Base-by-base conservation (phyloP, 2,888 invertebrate genomes). In the Bombyx huttoni region DNA sequence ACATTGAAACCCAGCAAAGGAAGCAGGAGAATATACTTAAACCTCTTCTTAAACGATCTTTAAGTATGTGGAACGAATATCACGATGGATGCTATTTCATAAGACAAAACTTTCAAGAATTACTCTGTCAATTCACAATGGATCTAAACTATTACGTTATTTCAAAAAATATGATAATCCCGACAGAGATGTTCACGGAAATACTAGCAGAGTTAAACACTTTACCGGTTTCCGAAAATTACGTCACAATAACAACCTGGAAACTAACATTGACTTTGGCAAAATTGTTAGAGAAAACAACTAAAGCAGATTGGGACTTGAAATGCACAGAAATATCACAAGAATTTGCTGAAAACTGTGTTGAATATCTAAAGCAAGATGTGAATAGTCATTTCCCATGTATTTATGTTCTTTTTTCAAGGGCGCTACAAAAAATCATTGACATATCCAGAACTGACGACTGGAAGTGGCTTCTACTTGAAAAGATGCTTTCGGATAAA, bases 331-430 rank as follows among this genome's bases (percentile, higher is more conserved):
- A 64, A 55, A 62, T 68, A 48, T 61, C 63, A n/a, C 56, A 62
- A 8, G 63, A 73, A 46, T 70, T 76, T 46, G 73, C 75, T 3
- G 62, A 67, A 54, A 56, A 56, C n/a, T 77, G 74, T 54, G 57
- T 74, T 1, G 56, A 69, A 3, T 61, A 61, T 56, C 68, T 84
- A 51, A 75, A 65, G 58, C 57, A 71, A 50, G 83, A 84, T 53
- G 66, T 76, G 0, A 55, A 59, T 5, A 52, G 56, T 24, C 64
- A 70, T 54, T 80, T 77, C 57, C 56, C 79, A 2, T 70, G 71
- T 13, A 76, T 82, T 59, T 77, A 78, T 52, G 56, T 64, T 35
- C 56, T 75, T 10, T 83, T 72, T 56, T 56, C 65, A 5, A 68
- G 66, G 49, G 67, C 63, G 50, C 58, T 81, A 12, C 45, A 47